phyloP scores from a whole-genome alignment of 2,797 vertebrate genomes.

The Tiaroga cobitis region DNA sequence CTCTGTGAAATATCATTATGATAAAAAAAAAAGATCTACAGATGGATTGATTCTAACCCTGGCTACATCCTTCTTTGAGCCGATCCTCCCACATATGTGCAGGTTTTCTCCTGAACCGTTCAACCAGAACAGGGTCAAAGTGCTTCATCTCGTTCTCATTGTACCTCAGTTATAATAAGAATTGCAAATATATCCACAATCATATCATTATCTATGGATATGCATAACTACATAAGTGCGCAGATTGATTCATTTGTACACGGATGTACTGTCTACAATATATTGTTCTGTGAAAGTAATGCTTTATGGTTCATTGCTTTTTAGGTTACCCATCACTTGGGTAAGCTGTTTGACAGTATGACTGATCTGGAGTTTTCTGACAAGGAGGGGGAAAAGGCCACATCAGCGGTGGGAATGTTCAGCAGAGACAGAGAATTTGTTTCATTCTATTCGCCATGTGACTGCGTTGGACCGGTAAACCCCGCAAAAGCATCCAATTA shows the following conservation, averaged over 20 bases:
- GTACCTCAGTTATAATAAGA: constrained; percentile 54
- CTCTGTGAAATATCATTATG: constrained; percentile 50
- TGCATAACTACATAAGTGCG: constrained; percentile 22
- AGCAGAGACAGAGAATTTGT: constrained; percentile 84
- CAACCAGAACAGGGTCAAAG: constrained; percentile 50
- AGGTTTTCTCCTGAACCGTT: constrained; percentile 39
- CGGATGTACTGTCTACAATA: not conserved
- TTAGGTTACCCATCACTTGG: constrained; percentile 80
- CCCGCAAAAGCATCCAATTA: constrained; percentile 9
- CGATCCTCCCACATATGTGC: constrained; percentile 54
- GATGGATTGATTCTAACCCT: constrained; percentile 53
- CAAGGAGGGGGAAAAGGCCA: constrained; percentile 63
- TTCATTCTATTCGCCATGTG: constrained; percentile 71
- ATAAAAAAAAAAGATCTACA: constrained; percentile 48
- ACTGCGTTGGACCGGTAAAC: constrained; percentile 78
- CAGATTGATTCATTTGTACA: constrained; percentile 21
- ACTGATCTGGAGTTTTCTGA: constrained; percentile 79
- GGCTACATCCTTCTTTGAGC: constrained; percentile 18
- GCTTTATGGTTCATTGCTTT: constrained; percentile 51
- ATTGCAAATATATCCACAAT: constrained; percentile 50
- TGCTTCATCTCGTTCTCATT: constrained; percentile 44
- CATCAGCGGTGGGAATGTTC: constrained; percentile 78
- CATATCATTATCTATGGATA: constrained; percentile 54
- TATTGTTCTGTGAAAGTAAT: constrained; percentile 40
- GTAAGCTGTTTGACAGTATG: constrained; percentile 83